phyloP scores from a whole-genome alignment of 37 sponge, comb jelly and placozoan genomes.

The Halichondria panicea region DNA sequence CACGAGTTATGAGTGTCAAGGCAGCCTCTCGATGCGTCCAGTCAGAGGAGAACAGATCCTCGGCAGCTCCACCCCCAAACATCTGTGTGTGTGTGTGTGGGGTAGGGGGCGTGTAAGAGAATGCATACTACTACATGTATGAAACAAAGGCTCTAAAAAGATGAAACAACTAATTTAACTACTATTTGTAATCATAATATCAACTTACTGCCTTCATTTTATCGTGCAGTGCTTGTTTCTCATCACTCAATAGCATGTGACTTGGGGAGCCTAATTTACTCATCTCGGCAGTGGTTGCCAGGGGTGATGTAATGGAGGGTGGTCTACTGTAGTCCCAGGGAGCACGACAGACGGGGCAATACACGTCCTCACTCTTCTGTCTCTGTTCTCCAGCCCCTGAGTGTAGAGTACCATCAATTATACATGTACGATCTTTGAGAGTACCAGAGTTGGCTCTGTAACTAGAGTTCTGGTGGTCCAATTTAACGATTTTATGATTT shows the following conservation, averaged over 20 bases:
- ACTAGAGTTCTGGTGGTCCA: too few relatives aligned
- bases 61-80: neutral
- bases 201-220: constrained; percentile 6
- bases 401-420: neutral
- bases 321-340: constrained; percentile 24
- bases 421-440: too few relatives aligned
- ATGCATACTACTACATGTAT: too few relatives aligned
- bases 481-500: too few relatives aligned
- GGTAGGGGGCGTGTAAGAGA: too few relatives aligned
- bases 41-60: constrained; percentile 23
- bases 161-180: neutral
- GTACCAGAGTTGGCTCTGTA: too few relatives aligned
- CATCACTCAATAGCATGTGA: neutral
- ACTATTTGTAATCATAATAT: neutral
- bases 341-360: constrained; percentile 55
- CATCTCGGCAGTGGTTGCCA: neutral
- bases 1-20: constrained; percentile 15
- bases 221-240: constrained; percentile 11
- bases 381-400: constrained; percentile 49
- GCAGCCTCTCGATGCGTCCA: constrained; percentile 50
- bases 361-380: constrained; percentile 34
- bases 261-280: neutral
- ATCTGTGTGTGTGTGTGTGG: neutral
- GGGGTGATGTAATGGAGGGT: neutral
- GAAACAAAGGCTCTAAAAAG: neutral